These are phyloP conservation scores for Danio aesculapii DNA, from an alignment of 2,797 vertebrate genomes.

Conservation along the genomic window DNA sequence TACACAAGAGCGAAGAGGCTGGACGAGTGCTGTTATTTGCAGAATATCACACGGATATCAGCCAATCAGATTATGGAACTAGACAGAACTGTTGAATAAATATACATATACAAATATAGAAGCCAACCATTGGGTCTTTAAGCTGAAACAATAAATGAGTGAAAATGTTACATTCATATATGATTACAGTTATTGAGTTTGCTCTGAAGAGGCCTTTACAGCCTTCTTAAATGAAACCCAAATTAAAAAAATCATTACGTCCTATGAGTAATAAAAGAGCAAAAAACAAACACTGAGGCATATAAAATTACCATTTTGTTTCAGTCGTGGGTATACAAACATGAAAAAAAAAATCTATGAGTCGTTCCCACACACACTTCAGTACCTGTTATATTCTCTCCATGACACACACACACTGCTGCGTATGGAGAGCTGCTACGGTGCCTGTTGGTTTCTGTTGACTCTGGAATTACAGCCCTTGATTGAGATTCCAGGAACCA, in stretches of 20 bases:
- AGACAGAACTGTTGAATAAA: no score
- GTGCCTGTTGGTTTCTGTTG: slow-evolving; percentile 41
- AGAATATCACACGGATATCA: no score
- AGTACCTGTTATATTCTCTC: slow-evolving; percentile 4
- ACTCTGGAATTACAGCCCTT: slow-evolving; percentile 27
- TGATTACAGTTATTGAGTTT: neutral
- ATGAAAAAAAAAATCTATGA: slow-evolving; percentile 23
- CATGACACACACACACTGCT: neutral
- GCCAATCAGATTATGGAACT: no score
- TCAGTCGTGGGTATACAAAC: neutral
- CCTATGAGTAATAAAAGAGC: neutral
- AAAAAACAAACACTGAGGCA: neutral
- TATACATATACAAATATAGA: no score
- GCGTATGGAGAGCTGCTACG: neutral
- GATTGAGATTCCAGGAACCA: slow-evolving; percentile 39
- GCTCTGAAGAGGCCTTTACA: neutral
- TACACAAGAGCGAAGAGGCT: no score
- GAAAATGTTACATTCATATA: neutral
- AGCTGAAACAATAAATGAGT: neutral
- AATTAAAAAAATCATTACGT: neutral
- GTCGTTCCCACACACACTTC: slow-evolving; percentile 25
- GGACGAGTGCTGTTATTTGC: no score
- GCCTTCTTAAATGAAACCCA: neutral
- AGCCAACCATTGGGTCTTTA: no score
- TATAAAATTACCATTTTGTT: neutral